Evolutionary conservation across 1,140 invertebrate species (phyloP).

Genomic region (Phortica variegata): DNA sequence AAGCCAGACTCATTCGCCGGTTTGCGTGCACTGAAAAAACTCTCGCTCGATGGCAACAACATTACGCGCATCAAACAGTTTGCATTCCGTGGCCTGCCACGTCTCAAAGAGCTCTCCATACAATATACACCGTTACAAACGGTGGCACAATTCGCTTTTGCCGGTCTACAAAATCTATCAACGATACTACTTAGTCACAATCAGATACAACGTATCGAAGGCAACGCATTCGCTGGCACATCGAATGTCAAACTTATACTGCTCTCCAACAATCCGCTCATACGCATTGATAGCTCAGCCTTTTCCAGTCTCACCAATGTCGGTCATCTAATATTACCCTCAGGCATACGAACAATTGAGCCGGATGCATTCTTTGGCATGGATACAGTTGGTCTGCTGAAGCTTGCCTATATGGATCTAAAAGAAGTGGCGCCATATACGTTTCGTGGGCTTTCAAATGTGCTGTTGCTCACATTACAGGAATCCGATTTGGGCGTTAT

Average conservation of each 20-base stretch:
- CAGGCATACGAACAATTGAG: slow-evolving; percentile 73
- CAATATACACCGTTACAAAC: slow-evolving; percentile 76
- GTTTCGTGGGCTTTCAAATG: slow-evolving; percentile 73
- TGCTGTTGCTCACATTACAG: slow-evolving; percentile 71
- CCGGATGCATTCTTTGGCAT: slow-evolving; percentile 78
- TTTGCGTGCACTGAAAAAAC: slow-evolving; percentile 68
- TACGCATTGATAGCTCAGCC: slow-evolving; percentile 71
- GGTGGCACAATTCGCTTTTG: slow-evolving; percentile 77
- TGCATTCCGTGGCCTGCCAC: slow-evolving; percentile 76
- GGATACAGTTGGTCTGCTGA: slow-evolving; percentile 73
- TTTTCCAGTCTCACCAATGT: slow-evolving; percentile 80
- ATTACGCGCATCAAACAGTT: slow-evolving; percentile 77
- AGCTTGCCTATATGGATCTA: slow-evolving; percentile 80
- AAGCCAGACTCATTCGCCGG: slow-evolving; percentile 77
- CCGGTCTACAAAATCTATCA: slow-evolving; percentile 77
- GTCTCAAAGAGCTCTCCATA: slow-evolving; percentile 74
- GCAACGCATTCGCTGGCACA: slow-evolving; percentile 78
- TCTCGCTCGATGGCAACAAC: slow-evolving; percentile 78
- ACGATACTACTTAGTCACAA: slow-evolving; percentile 75
- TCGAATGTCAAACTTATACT: slow-evolving; percentile 75
- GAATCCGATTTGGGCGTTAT: slow-evolving; percentile 78
- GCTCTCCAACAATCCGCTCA: slow-evolving; percentile 74
- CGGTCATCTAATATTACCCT: slow-evolving; percentile 72
- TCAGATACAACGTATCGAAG: slow-evolving; percentile 74
- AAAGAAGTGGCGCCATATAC: slow-evolving; percentile 68